A percentile compares a stretch with the other conserved stretches of the same genome.
Evolutionary conservation across 2,797 vertebrate species (phyloP).

Genomic region (Lagocephalus sceleratus): DNA sequence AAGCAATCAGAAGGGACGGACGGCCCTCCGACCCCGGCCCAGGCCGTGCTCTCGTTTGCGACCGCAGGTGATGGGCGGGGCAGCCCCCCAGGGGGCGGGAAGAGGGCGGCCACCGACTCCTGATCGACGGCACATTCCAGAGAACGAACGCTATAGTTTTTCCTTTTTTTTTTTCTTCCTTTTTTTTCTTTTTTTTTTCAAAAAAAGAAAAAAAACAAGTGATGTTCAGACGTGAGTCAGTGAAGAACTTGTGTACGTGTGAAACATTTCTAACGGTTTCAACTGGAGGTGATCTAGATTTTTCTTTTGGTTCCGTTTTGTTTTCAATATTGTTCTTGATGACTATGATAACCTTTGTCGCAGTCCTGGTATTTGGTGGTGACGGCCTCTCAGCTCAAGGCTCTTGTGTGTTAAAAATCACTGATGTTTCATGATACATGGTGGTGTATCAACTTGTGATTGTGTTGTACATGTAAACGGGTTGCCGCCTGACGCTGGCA

Average conservation of each 20-base stretch:
- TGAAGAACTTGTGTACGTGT: conserved; percentile 61
- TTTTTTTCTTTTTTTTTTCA: too few species aligned
- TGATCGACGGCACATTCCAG: conserved; percentile 18
- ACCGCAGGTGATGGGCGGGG: conserved; percentile 38
- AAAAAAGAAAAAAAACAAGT: too few species aligned
- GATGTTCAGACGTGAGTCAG: conserved; percentile 62
- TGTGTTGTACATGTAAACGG: conserved; percentile 81
- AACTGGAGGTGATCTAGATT: conserved; percentile 39
- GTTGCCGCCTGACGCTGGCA: conserved; percentile 69
- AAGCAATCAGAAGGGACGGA: conserved; percentile 60
- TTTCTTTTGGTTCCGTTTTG: conserved; percentile 38
- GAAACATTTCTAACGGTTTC: conserved; percentile 55
- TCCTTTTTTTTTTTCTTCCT: too few species aligned
- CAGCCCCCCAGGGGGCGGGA: conserved; percentile 27
- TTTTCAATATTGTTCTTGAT: conserved; percentile 61
- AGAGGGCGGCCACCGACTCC: conserved; percentile 21
- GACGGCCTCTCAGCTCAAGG: conserved; percentile 52
- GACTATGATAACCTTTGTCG: conserved; percentile 63
- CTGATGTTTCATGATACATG: conserved; percentile 70
- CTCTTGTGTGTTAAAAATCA: conserved; percentile 66
- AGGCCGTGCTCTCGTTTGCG: conserved; percentile 22
- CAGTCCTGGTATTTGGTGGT: conserved; percentile 68
- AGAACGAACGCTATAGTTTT: conserved; percentile 39
- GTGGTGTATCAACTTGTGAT: conserved; percentile 79
- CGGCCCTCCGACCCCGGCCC: conserved; percentile 24